These are phyloP conservation scores for Zaprionus camerounensis DNA, from an alignment of 1,140 invertebrate genomes.

Conservation along the genomic window DNA sequence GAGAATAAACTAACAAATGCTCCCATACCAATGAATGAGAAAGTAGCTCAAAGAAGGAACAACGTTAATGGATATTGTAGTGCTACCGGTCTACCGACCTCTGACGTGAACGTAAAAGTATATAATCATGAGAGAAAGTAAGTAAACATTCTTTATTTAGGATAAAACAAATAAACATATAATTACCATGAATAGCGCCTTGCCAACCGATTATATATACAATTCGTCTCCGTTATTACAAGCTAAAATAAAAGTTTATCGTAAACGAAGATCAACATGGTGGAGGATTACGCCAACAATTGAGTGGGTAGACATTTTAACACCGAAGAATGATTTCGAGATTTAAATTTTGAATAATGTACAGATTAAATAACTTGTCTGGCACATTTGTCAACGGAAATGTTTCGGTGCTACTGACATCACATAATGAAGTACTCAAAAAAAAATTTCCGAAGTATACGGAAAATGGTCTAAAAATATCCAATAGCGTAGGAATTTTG, in stretches of 20 bases:
- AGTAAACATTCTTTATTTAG: neutral
- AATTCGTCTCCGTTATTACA: constrained; percentile 49
- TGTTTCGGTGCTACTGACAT: constrained; percentile 45
- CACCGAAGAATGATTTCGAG: neutral
- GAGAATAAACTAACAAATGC: neutral
- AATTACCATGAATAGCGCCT: constrained; percentile 10
- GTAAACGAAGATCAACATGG: constrained; percentile 55
- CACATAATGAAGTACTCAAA: constrained; percentile 40
- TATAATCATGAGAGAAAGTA: neutral
- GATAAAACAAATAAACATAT: neutral
- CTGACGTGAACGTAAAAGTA: neutral
- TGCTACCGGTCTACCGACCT: neutral
- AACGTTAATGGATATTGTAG: neutral
- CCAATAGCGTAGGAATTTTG: neutral
- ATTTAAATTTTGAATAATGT: neutral
- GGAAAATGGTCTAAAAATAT: constrained; percentile 1
- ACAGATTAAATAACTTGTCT: constrained; percentile 55
- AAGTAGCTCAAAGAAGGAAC: neutral
- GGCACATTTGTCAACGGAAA: constrained; percentile 56
- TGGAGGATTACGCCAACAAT: constrained; percentile 54
- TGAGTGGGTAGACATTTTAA: constrained; percentile 24
- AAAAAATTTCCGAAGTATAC: constrained; percentile 20
- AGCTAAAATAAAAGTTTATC: constrained; percentile 51
- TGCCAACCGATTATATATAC: constrained; percentile 22
- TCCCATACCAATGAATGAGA: neutral